These are phyloP conservation scores for Limnodromus scolopaceus DNA, from an alignment of 2,797 vertebrate species.

Conservation along the genomic window DNA sequence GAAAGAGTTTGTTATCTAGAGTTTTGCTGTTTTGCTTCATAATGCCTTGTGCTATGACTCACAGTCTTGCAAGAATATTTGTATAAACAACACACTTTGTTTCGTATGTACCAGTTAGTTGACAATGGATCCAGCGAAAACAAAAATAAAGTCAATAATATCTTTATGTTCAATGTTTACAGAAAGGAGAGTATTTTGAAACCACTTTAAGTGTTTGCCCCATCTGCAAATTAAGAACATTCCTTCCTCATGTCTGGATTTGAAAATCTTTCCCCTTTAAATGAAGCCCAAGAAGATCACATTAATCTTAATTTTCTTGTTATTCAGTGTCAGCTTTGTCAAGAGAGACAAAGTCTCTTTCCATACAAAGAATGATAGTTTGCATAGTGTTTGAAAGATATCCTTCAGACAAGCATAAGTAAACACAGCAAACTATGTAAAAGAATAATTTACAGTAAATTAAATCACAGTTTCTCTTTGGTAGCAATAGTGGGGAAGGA, in stretches of 20 bases:
- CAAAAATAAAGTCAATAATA: not conserved
- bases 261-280: slow-evolving; percentile 40
- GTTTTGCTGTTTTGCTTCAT: not conserved
- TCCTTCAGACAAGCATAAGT: not conserved
- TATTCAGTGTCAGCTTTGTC: not conserved
- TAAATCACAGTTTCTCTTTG: slow-evolving; percentile 1
- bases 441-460: not conserved
- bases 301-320: not conserved
- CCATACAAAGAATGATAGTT: not conserved
- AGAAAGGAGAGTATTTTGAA: not conserved
- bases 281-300: slow-evolving; percentile 36
- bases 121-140: not conserved
- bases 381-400: not conserved
- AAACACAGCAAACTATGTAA: not conserved
- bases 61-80: not conserved
- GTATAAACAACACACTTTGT: not conserved
- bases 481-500: not conserved
- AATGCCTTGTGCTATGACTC: not conserved
- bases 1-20: not conserved
- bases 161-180: not conserved
- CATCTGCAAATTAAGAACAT: not conserved
- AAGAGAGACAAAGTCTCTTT: not conserved
- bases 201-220: not conserved
- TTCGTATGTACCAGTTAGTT: not conserved
- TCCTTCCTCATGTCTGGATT: slow-evolving; percentile 1